These are phyloP conservation scores for Platynereis dumerilii DNA, from an alignment of 2,888 invertebrate genomes.

Conservation along the genomic window DNA sequence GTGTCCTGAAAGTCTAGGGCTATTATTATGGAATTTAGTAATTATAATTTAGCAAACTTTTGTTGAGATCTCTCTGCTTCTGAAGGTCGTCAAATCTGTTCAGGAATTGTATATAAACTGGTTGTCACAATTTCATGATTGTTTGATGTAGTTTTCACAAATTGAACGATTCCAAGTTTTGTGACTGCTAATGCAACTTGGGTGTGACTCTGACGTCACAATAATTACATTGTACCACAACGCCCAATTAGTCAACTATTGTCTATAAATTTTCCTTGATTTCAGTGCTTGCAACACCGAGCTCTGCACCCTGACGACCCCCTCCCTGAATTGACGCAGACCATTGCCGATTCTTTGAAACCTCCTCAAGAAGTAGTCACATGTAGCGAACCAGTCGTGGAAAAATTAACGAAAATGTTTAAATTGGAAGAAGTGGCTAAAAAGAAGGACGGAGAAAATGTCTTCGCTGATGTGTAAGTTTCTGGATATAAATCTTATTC, in stretches of 20 bases:
- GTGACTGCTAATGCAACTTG: no score
- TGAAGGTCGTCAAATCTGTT: no score
- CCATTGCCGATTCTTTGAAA: conserved; percentile 57
- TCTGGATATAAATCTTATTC: conserved; percentile 12
- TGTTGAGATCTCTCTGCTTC: no score
- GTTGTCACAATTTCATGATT: no score
- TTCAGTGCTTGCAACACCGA: conserved; percentile 68
- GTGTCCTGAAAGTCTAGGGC: neutral
- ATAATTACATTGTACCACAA: no score
- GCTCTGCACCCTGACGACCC: conserved; percentile 71
- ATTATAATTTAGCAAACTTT: no score
- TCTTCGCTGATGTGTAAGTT: conserved; percentile 55
- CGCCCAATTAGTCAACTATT: no score
- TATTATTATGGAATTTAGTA: no score
- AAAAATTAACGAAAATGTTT: conserved; percentile 53
- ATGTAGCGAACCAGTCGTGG: conserved; percentile 40
- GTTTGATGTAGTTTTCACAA: no score
- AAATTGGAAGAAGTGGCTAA: conserved; percentile 55
- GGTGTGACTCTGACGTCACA: no score
- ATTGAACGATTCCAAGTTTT: no score
- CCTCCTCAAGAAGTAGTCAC: conserved; percentile 53
- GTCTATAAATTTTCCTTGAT: conserved; percentile 11
- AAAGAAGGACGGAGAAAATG: conserved; percentile 53
- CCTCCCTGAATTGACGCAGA: conserved; percentile 65
- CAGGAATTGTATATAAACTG: no score